Conservation (phyloP, 2,888 invertebrate genomes). For the Troides helena region DNA sequence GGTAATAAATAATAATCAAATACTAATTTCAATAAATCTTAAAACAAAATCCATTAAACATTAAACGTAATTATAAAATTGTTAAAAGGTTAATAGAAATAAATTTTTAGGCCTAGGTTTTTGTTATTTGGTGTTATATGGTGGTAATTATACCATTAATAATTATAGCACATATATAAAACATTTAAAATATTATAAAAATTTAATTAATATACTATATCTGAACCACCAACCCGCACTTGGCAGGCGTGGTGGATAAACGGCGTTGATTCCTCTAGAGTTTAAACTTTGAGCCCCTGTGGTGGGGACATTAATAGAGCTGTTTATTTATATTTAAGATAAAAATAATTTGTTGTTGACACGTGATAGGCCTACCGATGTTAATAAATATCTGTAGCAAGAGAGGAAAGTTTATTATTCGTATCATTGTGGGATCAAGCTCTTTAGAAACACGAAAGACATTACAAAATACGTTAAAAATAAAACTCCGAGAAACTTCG, state of each 20-base stretch:
- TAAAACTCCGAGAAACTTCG: background rate
- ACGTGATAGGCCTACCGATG: conserved; percentile 15
- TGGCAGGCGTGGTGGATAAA: too few relatives aligned
- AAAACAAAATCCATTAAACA: too few relatives aligned
- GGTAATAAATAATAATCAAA: too few relatives aligned
- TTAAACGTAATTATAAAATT: too few relatives aligned
- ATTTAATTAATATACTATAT: background rate
- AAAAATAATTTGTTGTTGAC: conserved; percentile 8
- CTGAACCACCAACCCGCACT: too few relatives aligned
- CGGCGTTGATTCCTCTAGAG: too few relatives aligned
- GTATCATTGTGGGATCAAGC: background rate
- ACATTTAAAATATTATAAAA: conserved; percentile 1
- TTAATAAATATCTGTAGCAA: background rate
- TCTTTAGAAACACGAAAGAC: background rate
- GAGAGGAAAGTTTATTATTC: background rate
- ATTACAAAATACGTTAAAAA: background rate
- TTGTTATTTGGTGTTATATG: conserved; percentile 16
- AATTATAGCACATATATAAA: background rate
- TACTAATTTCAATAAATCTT: too few relatives aligned
- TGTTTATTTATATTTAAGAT: conserved; percentile 3
- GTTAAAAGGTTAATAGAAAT: conserved; percentile 1
- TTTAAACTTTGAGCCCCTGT: too few relatives aligned
- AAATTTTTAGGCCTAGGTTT: conserved; percentile 21
- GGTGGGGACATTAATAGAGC: background rate
- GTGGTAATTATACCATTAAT: background rate